These are phyloP conservation scores for Isichthys henryi DNA, from an alignment of 2,113 vertebrate genomes.

Conservation along the genomic window DNA sequence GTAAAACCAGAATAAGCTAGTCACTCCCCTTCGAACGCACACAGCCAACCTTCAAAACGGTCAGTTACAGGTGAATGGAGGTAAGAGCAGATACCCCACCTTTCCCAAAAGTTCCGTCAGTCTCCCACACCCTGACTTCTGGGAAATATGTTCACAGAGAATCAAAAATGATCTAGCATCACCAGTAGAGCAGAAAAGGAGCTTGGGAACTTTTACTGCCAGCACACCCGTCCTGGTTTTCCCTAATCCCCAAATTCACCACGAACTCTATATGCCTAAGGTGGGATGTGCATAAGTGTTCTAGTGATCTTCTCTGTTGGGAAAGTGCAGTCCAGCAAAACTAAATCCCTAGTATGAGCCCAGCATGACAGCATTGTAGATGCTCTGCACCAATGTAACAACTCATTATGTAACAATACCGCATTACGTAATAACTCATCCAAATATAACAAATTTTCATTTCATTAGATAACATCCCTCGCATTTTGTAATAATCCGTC, in stretches of 20 bases:
- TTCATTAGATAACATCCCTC: too few relatives aligned
- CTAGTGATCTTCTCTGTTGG: not conserved
- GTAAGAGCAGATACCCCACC: not conserved
- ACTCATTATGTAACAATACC: too few relatives aligned
- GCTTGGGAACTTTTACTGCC: not conserved
- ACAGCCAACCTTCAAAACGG: not conserved
- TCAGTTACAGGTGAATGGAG: not conserved
- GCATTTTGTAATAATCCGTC: too few relatives aligned
- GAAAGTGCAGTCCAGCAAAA: not conserved
- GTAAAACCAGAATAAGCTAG: not conserved
- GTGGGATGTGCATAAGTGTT: not conserved
- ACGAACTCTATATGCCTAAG: not conserved
- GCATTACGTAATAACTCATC: too few relatives aligned
- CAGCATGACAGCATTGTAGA: not conserved
- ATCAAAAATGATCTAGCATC: not conserved
- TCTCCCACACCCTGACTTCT: not conserved
- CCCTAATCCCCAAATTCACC: not conserved
- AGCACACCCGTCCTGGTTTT: not conserved
- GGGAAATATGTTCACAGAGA: not conserved
- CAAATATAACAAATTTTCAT: too few relatives aligned
- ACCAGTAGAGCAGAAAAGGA: not conserved
- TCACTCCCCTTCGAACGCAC: not conserved
- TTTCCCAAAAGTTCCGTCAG: not conserved
- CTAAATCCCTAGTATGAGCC: not conserved
- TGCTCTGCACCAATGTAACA: not conserved